These are phyloP conservation scores for Drosophila truncata DNA, from an alignment of 1,140 invertebrate species.

Conservation along the genomic window DNA sequence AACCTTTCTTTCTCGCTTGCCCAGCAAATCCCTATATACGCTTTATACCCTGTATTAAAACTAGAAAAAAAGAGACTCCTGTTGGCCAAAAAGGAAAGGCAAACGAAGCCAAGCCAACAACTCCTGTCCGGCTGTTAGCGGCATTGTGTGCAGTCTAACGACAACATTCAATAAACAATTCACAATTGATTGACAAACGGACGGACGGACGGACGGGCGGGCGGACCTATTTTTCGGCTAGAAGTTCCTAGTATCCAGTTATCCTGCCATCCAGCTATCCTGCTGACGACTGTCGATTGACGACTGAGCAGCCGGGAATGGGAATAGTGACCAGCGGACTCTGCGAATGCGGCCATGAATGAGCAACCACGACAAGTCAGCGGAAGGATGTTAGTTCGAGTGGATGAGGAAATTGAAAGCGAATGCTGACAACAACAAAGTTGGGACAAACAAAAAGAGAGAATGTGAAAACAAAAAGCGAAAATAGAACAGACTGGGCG, in stretches of 20 bases:
- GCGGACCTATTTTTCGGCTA: constrained; percentile 46
- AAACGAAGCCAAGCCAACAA: constrained; percentile 40
- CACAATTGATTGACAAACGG: constrained; percentile 83
- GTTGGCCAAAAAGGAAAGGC: constrained; percentile 32
- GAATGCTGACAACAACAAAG: constrained; percentile 78
- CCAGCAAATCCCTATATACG: neutral
- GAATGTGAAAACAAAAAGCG: constrained; percentile 23
- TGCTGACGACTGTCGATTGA: constrained; percentile 64
- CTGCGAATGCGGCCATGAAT: constrained; percentile 47
- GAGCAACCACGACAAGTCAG: constrained; percentile 68
- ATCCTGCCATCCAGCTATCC: constrained; percentile 47
- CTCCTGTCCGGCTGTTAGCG: constrained; percentile 40
- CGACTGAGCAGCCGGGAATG: constrained; percentile 22
- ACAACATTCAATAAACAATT: constrained; percentile 84
- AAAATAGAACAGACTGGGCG: constrained; percentile 48
- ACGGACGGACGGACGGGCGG: constrained; percentile 51
- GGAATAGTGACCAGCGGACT: constrained; percentile 37
- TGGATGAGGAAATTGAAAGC: constrained; percentile 81
- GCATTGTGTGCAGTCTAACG: constrained; percentile 74
- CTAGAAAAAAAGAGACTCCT: neutral
- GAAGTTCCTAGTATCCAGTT: constrained; percentile 31
- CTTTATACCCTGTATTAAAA: neutral
- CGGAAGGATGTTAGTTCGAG: constrained; percentile 81
- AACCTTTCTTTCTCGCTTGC: neutral
- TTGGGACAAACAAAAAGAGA: constrained; percentile 42